These are phyloP conservation scores for Megaceryle alcyon DNA, from an alignment of 2,797 vertebrate genomes.

Conservation along the genomic window DNA sequence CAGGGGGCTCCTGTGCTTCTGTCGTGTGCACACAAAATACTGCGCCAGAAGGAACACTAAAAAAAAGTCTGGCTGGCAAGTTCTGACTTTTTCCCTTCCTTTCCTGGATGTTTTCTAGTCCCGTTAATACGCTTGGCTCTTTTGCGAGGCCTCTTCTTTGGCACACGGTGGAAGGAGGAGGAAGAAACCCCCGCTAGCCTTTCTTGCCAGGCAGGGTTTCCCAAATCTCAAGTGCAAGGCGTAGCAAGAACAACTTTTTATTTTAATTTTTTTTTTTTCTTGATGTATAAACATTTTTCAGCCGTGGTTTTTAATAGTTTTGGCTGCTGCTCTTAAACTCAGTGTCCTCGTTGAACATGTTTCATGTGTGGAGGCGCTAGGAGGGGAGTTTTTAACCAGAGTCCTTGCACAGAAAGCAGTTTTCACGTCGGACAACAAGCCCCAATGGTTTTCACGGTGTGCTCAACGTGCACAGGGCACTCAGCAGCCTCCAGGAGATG, in stretches of 20 bases:
- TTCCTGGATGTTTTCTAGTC: constrained; percentile 13
- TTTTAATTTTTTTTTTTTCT: neutral
- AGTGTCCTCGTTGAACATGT: neutral
- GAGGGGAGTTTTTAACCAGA: neutral
- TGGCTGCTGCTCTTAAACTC: constrained; percentile 37
- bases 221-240: constrained; percentile 40
- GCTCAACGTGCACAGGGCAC: too few relatives aligned
- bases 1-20: neutral
- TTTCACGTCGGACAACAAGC: neutral
- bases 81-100: constrained; percentile 7
- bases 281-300: neutral
- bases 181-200: constrained; percentile 19
- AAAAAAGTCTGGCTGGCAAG: neutral
- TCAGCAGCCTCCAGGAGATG: neutral
- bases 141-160: constrained; percentile 2
- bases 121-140: constrained; percentile 25
- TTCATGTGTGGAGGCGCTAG: neutral
- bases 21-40: neutral
- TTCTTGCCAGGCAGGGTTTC: constrained; percentile 60
- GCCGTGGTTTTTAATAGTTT: constrained; percentile 22
- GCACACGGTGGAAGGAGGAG: neutral
- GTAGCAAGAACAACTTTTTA: neutral
- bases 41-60: neutral
- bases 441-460: neutral
- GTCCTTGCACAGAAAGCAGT: neutral